A percentile compares a stretch with the other conserved stretches of the same genome.
Evolutionary conservation across 2,113 vertebrate species (phyloP).

Genomic region (Pollachius pollachius): DNA sequence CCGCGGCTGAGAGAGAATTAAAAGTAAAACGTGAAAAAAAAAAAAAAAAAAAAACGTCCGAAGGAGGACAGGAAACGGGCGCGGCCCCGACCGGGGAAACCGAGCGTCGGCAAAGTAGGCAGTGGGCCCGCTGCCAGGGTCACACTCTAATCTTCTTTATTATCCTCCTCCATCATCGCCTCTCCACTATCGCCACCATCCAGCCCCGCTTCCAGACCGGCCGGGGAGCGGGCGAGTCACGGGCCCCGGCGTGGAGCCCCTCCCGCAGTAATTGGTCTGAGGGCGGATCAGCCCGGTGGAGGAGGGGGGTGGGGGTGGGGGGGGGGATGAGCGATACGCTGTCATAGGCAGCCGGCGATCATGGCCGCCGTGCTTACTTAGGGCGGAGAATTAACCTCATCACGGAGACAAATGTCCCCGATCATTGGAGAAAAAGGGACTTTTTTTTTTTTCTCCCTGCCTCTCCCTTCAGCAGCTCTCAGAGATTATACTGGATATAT

Average conservation of each 20-base stretch:
- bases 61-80: conserved; percentile 29
- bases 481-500: too few species aligned
- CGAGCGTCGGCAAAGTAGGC: conserved; percentile 37
- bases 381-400: conserved; percentile 58
- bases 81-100: conserved; percentile 24
- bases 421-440: conserved; percentile 36
- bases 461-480: conserved; percentile 41
- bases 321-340: conserved; percentile 45
- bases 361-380: conserved; percentile 56
- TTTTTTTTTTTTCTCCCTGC: conserved; percentile 4
- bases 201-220: not conserved
- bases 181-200: conserved; percentile 50
- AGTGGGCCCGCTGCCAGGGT: conserved; percentile 53
- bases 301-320: not conserved
- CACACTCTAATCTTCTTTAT: conserved; percentile 57
- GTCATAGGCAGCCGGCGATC: conserved; percentile 52
- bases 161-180: conserved; percentile 56
- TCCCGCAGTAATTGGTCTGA: conserved; percentile 57
- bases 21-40: not conserved
- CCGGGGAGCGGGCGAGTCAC: conserved; percentile 9
- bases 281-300: conserved; percentile 41
- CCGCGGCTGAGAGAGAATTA: not conserved
- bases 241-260: conserved; percentile 36
- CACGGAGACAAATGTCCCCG: conserved; percentile 62
- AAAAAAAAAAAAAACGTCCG: not conserved